Conservation (phyloP, 37 sponge, comb jelly and placozoan genomes). For the Amphimedon queenslandica region DNA sequence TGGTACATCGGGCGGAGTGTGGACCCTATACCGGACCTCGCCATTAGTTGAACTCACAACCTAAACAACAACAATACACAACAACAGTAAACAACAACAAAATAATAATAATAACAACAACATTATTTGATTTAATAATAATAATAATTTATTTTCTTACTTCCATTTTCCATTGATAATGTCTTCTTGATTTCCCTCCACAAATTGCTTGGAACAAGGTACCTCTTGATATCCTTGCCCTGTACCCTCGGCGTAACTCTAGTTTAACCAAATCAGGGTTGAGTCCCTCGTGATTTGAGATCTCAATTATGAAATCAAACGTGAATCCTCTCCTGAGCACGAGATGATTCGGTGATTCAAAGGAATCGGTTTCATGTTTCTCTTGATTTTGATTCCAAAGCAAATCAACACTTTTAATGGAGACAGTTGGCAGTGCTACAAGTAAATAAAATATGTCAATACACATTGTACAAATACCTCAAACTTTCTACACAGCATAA, state of each 20-base stretch:
- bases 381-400: constrained; percentile 9
- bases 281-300: background rate
- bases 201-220: constrained; percentile 7
- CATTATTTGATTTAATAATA: no score
- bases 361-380: constrained; percentile 6
- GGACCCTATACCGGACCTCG: constrained; percentile 2
- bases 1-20: constrained; percentile 7
- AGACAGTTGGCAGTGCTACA: background rate
- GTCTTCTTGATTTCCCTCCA: background rate
- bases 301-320: background rate
- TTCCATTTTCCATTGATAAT: constrained; percentile 1
- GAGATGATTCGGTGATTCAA: background rate
- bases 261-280: background rate
- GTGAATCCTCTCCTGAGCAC: constrained; percentile 2
- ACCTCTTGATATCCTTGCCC: constrained; percentile 16
- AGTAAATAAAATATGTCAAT: background rate
- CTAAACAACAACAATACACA: no score
- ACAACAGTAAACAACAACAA: no score
- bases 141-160: no score
- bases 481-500: no score
- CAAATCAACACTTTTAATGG: constrained; percentile 8
- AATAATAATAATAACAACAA: no score
- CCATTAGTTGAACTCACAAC: background rate
- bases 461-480: no score
- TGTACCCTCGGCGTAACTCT: constrained; percentile 18